phyloP scores from a whole-genome alignment of 2,113 vertebrate species.

The Stercorarius parasiticus region DNA sequence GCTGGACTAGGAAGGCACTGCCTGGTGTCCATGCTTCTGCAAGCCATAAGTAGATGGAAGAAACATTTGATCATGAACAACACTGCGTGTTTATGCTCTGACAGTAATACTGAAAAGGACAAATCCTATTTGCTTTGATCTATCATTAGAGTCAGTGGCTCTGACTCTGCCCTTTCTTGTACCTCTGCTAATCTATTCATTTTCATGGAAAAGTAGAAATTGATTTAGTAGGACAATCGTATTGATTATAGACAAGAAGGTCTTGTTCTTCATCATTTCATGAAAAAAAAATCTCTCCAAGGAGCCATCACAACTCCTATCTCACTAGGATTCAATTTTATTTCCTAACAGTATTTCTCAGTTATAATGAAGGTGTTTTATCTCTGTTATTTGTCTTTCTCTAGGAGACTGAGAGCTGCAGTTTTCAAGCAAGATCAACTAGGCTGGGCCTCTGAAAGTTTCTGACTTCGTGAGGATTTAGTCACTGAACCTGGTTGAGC shows the following conservation, averaged over 20 bases:
- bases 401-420: not conserved
- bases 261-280: not conserved
- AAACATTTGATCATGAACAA: not conserved
- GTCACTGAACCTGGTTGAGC: not conserved
- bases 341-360: not conserved
- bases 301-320: not conserved
- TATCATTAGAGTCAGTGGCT: not conserved
- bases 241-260: not conserved
- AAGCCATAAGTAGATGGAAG: not conserved
- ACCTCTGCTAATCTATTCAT: not conserved
- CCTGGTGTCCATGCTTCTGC: not conserved
- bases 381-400: not conserved
- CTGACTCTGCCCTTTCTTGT: not conserved
- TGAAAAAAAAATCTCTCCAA: not conserved
- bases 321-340: not conserved
- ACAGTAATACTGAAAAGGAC: not conserved
- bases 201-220: slow-evolving; percentile 30
- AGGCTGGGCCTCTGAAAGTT: not conserved
- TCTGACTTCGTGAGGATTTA: not conserved
- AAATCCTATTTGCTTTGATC: slow-evolving; percentile 8
- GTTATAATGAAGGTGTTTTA: not conserved
- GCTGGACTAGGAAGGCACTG: not conserved
- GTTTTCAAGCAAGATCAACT: not conserved
- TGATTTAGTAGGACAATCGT: not conserved
- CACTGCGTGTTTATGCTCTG: not conserved